These are phyloP conservation scores for Scaeva pyrastri DNA, from an alignment of 2,888 invertebrate species.

Conservation along the genomic window DNA sequence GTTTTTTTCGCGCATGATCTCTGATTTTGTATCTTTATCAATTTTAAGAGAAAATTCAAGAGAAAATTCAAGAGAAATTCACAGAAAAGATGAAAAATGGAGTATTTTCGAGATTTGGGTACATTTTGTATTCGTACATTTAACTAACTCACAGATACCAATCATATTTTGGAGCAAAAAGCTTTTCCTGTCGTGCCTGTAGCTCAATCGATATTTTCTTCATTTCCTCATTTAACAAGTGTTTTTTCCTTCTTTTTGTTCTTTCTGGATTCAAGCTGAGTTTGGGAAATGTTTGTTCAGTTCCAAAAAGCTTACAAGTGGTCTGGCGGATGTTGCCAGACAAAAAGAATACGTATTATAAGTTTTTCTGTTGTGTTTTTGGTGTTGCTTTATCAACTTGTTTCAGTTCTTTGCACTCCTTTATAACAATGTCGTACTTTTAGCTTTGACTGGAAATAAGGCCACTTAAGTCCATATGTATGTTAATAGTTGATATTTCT, in stretches of 20 bases:
- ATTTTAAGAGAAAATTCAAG: constrained; percentile 2
- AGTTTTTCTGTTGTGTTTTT: too few species aligned
- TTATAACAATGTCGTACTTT: too few species aligned
- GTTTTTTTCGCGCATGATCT: background rate
- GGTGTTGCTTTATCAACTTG: too few species aligned
- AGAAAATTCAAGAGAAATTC: constrained; percentile 23
- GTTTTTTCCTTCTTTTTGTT: constrained; percentile 3
- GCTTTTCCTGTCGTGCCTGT: background rate
- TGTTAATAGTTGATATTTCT: too few species aligned
- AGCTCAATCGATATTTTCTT: constrained; percentile 6
- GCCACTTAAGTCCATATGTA: too few species aligned
- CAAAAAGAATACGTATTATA: background rate
- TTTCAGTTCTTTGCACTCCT: too few species aligned
- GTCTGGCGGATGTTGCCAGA: background rate
- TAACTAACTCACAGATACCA: background rate
- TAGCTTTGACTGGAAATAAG: too few species aligned
- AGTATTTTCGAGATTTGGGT: background rate
- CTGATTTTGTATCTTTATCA: background rate
- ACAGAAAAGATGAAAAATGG: background rate
- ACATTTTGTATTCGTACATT: background rate
- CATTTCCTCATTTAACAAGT: constrained; percentile 33
- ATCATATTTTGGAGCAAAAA: constrained; percentile 19
- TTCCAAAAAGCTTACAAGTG: constrained; percentile 13
- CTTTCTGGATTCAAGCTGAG: background rate
- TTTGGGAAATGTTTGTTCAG: background rate